Evolutionary conservation across 2,797 vertebrate genomes (phyloP), one percentile per base, ranked within the genome.

Genomic region (Hyperoplus lanceolatus): DNA sequence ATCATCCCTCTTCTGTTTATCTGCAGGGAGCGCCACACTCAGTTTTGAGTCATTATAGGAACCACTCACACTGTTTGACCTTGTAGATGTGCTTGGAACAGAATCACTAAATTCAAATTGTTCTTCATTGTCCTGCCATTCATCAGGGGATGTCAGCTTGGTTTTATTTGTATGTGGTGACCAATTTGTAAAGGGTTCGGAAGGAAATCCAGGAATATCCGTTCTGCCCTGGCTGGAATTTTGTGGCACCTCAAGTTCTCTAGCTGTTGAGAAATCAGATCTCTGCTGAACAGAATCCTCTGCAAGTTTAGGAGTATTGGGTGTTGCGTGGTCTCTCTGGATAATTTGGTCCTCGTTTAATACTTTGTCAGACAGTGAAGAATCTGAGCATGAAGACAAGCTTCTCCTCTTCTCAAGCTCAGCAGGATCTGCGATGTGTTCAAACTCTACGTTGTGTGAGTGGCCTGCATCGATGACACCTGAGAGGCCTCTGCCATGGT

Each of bases 81-180:
- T 88, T 39, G 74, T 68, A 38, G 93, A 93, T 4, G 39, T 53
- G 55, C 91, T 90, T 75, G 4, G 77, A 76, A 53, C 53, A 8
- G 91, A 94, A 67, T 96, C 95, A 4, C 90, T 92, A 69, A 95
- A 96, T 43, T 95, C 94, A 92, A 96, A 96, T 60, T 78, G 92
- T 46, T 96, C 95, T 58, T 85, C 95, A 50, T 91, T 92, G 42
- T 95, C 95, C 43, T 90, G 89, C 86, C 79, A 92, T 50, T 79
- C 43, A 71, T 92, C 90, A 49, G 84, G 63, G 45, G 93, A 85
- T 49, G 72, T 62, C 64, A 36, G 46, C 14, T 60, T 68, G 14
- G 6, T 10, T 29, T 79, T 57, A 36, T 79, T 75, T 66, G n/a
- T 15, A 39, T 87, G 57, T 51, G 80, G 79, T 16, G 79, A 68